A percentile compares a stretch with the other conserved stretches of the same genome.
phyloP scores from a whole-genome alignment of 1,140 invertebrate species.

The Schlechtendalia chinensis region DNA sequence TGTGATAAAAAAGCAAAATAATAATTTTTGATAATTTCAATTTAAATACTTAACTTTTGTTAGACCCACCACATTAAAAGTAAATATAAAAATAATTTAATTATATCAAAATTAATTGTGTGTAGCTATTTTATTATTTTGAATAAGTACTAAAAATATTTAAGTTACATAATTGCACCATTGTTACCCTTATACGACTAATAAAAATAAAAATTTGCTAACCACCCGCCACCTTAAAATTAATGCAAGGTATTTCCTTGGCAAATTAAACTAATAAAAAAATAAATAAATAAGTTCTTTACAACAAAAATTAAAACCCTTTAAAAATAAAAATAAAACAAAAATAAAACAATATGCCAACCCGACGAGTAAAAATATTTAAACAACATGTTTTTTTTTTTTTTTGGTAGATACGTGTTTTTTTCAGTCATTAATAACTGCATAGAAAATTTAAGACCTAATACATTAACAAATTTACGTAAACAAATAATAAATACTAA shows the following conservation, averaged over 20 bases:
- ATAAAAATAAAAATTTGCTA: slow-evolving; percentile 47
- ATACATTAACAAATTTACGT: slow-evolving; percentile 24
- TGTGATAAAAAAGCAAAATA: slow-evolving; percentile 32
- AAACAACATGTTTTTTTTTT: slow-evolving; percentile 30
- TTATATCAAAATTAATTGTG: slow-evolving; percentile 23
- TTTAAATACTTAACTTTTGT: slow-evolving; percentile 34
- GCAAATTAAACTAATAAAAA: slow-evolving; percentile 43
- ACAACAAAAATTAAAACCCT: slow-evolving; percentile 49
- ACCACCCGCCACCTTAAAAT: slow-evolving; percentile 29
- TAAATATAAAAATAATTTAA: slow-evolving; percentile 37
- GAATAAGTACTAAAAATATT: slow-evolving; percentile 33
- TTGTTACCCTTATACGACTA: slow-evolving; percentile 37
- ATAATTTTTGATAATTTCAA: slow-evolving; percentile 15
- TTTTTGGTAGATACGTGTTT: slow-evolving; percentile 26
- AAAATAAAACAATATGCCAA: slow-evolving; percentile 46
- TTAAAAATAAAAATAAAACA: slow-evolving; percentile 40
- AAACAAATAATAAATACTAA: slow-evolving; percentile 31
- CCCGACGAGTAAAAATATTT: slow-evolving; percentile 40
- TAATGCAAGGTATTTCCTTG: slow-evolving; percentile 26
- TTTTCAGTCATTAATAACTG: slow-evolving; percentile 2
- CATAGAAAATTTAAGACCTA: slow-evolving; percentile 9
- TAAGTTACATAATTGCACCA: slow-evolving; percentile 39
- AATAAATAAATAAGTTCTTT: slow-evolving; percentile 35
- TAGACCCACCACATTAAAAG: slow-evolving; percentile 41
- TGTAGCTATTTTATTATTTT: slow-evolving; percentile 31